Evolutionary conservation across 2,888 invertebrate species (phyloP).

Genomic region (Drosophila borborema): DNA sequence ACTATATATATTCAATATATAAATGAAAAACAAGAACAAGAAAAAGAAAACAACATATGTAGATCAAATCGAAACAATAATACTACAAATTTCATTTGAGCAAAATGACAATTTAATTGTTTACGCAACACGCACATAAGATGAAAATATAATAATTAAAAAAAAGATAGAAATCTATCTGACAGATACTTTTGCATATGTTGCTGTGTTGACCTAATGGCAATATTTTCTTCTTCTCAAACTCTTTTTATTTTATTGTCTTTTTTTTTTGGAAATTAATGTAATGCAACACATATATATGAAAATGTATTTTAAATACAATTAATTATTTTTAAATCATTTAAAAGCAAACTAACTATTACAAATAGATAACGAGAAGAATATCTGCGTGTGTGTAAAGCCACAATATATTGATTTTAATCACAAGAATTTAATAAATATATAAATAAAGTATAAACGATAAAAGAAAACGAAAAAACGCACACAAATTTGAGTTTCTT

Average conservation of each 20-base stretch:
- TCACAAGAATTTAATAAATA: slow-evolving; percentile 72
- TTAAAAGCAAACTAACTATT: slow-evolving; percentile 77
- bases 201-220: slow-evolving; percentile 18
- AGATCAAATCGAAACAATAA: slow-evolving; percentile 47
- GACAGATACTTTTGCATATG: slow-evolving; percentile 12
- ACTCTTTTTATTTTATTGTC: background rate
- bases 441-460: slow-evolving; percentile 54
- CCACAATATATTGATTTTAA: slow-evolving; percentile 66
- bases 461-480: slow-evolving; percentile 11
- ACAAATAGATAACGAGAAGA: slow-evolving; percentile 62
- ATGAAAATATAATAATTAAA: slow-evolving; percentile 14
- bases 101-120: slow-evolving; percentile 68
- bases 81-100: slow-evolving; percentile 33
- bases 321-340: slow-evolving; percentile 62
- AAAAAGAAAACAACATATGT: slow-evolving; percentile 32
- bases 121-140: slow-evolving; percentile 53
- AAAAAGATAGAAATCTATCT: slow-evolving; percentile 16
- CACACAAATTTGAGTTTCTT: background rate
- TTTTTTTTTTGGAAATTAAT: slow-evolving; percentile 26
- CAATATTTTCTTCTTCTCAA: slow-evolving; percentile 15
- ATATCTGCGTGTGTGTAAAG: slow-evolving; percentile 42
- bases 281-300: slow-evolving; percentile 59
- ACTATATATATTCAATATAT: slow-evolving; percentile 19
- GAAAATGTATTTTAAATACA: slow-evolving; percentile 72
- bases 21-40: slow-evolving; percentile 6